phyloP scores from a whole-genome alignment of 2,113 vertebrate species.

The mouse (Mus musculus) region DNA sequence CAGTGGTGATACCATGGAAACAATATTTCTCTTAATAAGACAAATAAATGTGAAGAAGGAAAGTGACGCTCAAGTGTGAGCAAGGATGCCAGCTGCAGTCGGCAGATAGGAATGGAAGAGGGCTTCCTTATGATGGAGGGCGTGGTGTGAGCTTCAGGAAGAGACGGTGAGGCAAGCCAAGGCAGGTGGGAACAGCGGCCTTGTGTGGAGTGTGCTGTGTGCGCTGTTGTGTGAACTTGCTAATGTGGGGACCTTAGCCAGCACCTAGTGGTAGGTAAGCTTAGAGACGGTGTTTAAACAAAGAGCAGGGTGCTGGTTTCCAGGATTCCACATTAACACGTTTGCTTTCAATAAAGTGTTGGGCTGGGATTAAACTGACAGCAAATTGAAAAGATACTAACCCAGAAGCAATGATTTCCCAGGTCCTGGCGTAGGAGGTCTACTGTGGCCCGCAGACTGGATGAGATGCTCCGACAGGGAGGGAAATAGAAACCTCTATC shows the following conservation, averaged over 20 bases:
- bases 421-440: background rate
- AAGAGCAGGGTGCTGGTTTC: background rate
- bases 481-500: background rate
- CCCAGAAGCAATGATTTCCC: background rate
- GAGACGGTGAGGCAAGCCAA: background rate
- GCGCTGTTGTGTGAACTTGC: background rate
- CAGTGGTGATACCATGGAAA: background rate
- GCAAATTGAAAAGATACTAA: background rate
- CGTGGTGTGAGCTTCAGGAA: background rate
- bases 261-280: background rate
- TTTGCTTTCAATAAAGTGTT: background rate
- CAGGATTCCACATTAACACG: background rate
- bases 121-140: background rate
- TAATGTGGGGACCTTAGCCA: no score
- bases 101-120: background rate
- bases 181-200: background rate
- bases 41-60: background rate
- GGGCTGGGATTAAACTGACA: background rate
- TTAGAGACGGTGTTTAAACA: background rate
- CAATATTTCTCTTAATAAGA: constrained; percentile 18
- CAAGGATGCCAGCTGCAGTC: background rate
- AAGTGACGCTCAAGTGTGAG: background rate
- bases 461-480: background rate
- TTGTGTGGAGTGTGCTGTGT: background rate
- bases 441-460: background rate